A percentile compares a stretch with the other conserved stretches of the same genome.
phyloP scores from a whole-genome alignment of 2,888 invertebrate genomes.

The Acanthosepion pharaonis region DNA sequence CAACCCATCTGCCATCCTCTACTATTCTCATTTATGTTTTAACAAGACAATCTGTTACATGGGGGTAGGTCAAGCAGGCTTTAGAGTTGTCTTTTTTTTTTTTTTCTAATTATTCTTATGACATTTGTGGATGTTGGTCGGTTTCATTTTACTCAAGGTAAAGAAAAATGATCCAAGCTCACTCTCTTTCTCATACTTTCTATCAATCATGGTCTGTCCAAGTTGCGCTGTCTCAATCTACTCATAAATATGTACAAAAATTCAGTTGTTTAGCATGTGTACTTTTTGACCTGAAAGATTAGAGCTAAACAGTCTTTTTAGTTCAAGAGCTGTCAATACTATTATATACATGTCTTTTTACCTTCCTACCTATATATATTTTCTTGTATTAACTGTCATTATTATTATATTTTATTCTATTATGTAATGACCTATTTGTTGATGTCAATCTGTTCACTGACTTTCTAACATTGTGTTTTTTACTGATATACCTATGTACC shows the following conservation, averaged over 20 bases:
- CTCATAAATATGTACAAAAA: no score
- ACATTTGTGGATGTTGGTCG: not conserved
- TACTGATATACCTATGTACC: no score
- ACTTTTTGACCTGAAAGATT: no score
- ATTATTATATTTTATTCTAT: no score
- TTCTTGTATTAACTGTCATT: no score
- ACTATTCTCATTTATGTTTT: not conserved
- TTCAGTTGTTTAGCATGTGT: no score
- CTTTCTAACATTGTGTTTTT: not conserved
- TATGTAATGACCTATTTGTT: no score
- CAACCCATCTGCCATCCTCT: not conserved
- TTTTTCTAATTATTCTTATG: not conserved
- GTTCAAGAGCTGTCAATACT: no score
- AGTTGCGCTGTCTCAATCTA: no score
- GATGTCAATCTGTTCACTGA: not conserved
- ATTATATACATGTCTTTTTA: no score
- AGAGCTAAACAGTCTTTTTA: no score
- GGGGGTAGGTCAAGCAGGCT: not conserved
- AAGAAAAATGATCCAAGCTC: not conserved
- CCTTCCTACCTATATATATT: no score
- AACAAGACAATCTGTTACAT: constrained; percentile 14
- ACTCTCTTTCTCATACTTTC: not conserved
- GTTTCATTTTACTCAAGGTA: not conserved
- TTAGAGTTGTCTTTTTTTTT: not conserved
- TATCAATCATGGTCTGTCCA: not conserved